Conservation (phyloP, 2,113 vertebrate species). For the Choloepus hoffmanni region DNA sequence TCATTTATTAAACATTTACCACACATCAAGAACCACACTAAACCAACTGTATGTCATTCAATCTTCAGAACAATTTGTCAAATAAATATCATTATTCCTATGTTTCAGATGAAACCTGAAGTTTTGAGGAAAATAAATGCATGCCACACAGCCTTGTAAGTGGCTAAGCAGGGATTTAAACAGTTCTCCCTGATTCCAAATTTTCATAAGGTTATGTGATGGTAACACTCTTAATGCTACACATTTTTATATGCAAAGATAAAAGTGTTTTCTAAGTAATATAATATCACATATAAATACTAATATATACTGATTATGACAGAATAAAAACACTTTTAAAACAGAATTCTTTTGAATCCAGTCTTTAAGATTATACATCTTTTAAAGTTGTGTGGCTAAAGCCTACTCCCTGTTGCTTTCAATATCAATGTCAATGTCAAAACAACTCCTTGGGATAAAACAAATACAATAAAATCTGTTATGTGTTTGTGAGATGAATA, state of each 20-base stretch:
- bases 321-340: background rate
- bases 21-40: background rate
- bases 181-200: background rate
- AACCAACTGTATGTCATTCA: background rate
- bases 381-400: background rate
- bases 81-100: background rate
- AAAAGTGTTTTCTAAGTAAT: background rate
- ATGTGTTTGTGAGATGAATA: background rate
- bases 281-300: background rate
- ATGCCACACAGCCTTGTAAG: background rate
- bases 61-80: constrained; percentile 32
- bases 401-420: background rate
- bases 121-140: background rate
- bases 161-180: background rate
- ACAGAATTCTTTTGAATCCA: background rate
- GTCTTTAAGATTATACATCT: background rate
- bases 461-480: background rate
- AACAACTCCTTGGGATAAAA: constrained; percentile 2
- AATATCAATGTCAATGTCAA: background rate
- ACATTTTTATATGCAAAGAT: constrained; percentile 21
- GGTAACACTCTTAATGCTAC: background rate
- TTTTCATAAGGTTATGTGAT: background rate
- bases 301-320: background rate
- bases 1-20: background rate
- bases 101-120: background rate